Evolutionary conservation across 2,888 invertebrate species (phyloP).

Genomic region (Abscondita cerata): DNA sequence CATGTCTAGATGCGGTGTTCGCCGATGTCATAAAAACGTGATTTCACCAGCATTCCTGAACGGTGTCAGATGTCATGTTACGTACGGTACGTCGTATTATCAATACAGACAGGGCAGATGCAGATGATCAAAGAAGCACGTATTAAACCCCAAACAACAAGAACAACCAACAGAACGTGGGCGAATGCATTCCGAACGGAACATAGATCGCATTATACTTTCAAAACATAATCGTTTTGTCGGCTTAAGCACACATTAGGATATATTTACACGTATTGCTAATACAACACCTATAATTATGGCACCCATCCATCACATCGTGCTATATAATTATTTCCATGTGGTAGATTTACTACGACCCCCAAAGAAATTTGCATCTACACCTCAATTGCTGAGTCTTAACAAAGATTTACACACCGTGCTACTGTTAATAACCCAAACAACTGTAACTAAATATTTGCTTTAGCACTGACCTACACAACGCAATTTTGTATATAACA

Average conservation of each 20-base stretch:
- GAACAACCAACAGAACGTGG: conserved; percentile 18
- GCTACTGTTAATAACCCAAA: too few relatives aligned
- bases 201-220: conserved; percentile 19
- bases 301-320: too few relatives aligned
- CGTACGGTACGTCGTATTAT: conserved; percentile 12
- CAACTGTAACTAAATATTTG: too few relatives aligned
- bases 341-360: too few relatives aligned
- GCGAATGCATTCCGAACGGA: conserved; percentile 24
- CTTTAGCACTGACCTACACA: too few relatives aligned
- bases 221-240: conserved; percentile 17
- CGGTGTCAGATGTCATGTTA: conserved; percentile 23
- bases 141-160: conserved; percentile 12
- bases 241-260: conserved; percentile 1
- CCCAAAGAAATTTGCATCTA: too few relatives aligned
- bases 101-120: conserved; percentile 17
- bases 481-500: too few relatives aligned
- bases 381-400: too few relatives aligned
- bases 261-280: background rate
- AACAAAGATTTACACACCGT: too few relatives aligned
- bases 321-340: too few relatives aligned
- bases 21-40: conserved; percentile 21
- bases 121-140: conserved; percentile 23
- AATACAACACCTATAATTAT: conserved; percentile 3
- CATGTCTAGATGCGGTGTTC: background rate
- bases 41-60: conserved; percentile 22